phyloP scores from a whole-genome alignment of 2,888 invertebrate genomes.

The Busseola fusca region DNA sequence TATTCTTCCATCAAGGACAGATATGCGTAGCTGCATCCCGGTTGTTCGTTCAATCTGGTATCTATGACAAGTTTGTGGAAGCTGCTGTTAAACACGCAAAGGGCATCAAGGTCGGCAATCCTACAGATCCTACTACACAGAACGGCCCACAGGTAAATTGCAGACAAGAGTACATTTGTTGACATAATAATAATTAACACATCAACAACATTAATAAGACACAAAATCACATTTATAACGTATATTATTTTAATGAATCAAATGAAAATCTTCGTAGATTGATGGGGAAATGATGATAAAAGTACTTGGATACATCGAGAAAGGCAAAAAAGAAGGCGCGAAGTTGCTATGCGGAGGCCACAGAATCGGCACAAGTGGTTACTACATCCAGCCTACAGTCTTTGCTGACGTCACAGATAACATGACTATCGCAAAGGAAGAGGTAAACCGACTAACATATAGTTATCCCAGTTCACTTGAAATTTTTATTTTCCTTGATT shows the following conservation, averaged over 20 bases:
- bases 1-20: conserved; percentile 67
- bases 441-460: conserved; percentile 82
- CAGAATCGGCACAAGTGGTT: conserved; percentile 90
- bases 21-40: conserved; percentile 67
- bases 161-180: background rate
- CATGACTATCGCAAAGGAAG: conserved; percentile 93
- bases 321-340: conserved; percentile 94
- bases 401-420: conserved; percentile 92
- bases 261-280: conserved; percentile 82
- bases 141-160: conserved; percentile 92
- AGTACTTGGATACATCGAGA: conserved; percentile 92
- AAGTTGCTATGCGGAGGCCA: conserved; percentile 93
- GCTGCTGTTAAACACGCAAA: conserved; percentile 91
- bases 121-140: conserved; percentile 88
- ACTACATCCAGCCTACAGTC: conserved; percentile 93
- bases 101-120: conserved; percentile 92
- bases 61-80: conserved; percentile 94
- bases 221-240: background rate
- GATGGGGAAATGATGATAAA: conserved; percentile 92
- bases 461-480: too few relatives aligned
- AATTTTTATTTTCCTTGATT: too few relatives aligned
- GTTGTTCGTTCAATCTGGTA: conserved; percentile 73
- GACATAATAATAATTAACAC: background rate
- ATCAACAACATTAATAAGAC: background rate
- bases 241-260: background rate